Conservation (phyloP, 1,140 invertebrate genomes). For the Drosophila arawakana region DNA sequence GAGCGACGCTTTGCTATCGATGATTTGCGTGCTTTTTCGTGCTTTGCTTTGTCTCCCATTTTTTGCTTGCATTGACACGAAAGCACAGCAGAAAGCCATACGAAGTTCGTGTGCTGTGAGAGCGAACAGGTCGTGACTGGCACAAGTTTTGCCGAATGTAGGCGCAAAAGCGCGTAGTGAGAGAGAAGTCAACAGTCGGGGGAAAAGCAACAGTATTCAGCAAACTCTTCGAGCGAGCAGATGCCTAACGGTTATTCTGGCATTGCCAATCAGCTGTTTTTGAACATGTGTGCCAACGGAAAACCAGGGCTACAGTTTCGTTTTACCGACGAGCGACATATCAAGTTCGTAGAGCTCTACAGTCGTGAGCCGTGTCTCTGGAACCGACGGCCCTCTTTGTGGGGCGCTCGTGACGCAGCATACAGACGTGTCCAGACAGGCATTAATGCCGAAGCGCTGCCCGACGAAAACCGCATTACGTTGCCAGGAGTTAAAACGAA, state of each 20-base stretch:
- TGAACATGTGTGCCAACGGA: background rate
- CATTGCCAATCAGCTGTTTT: background rate
- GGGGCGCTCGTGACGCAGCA: slow-evolving; percentile 50
- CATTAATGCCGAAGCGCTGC: slow-evolving; percentile 41
- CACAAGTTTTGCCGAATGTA: slow-evolving; percentile 8
- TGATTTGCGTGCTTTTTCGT: background rate
- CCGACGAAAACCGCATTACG: slow-evolving; percentile 32
- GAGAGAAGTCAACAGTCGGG: slow-evolving; percentile 29
- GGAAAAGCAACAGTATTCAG: slow-evolving; percentile 27
- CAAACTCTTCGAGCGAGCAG: slow-evolving; percentile 29
- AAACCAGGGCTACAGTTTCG: slow-evolving; percentile 44
- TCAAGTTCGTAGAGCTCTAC: slow-evolving; percentile 64
- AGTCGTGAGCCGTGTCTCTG: slow-evolving; percentile 63
- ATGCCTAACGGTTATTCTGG: slow-evolving; percentile 20
- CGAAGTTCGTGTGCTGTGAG: background rate
- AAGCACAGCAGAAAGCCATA: background rate
- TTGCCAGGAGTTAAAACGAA: slow-evolving; percentile 58
- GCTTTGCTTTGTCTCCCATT: background rate
- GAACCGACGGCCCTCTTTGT: slow-evolving; percentile 52
- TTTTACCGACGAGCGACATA: slow-evolving; percentile 59
- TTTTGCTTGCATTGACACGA: background rate
- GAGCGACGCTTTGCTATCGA: background rate
- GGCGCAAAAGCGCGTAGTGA: slow-evolving; percentile 8
- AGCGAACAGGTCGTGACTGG: background rate
- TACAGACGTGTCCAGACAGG: slow-evolving; percentile 60